A percentile compares a stretch with the other conserved stretches of the same genome.
Conservation (phyloP, 2,113 vertebrate genomes). For the Lichenostomus cassidix region DNA sequence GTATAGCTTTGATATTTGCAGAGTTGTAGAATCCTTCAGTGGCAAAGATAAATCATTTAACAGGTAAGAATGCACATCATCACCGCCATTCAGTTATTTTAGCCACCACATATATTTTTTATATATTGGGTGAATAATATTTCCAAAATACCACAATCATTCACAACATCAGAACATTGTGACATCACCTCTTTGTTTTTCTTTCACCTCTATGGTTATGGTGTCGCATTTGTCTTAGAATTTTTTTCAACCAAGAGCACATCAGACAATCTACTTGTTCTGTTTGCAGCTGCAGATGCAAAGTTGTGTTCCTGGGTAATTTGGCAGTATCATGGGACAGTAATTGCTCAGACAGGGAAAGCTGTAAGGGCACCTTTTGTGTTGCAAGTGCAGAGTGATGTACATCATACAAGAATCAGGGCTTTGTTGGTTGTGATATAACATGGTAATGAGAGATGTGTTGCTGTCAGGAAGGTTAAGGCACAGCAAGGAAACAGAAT, state of each 20-base stretch:
- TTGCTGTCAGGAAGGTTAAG: neutral
- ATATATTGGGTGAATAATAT: neutral
- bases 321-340: neutral
- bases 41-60: neutral
- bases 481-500: neutral
- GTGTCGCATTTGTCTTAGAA: neutral
- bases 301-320: neutral
- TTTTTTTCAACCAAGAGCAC: neutral
- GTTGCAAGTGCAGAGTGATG: neutral
- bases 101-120: neutral
- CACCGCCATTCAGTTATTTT: neutral
- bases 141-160: neutral
- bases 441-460: neutral
- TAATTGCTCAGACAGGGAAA: neutral
- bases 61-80: neutral
- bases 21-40: neutral
- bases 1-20: neutral
- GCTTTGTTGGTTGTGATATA: neutral
- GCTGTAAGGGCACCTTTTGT: neutral
- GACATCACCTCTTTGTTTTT: neutral
- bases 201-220: neutral
- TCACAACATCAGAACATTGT: neutral
- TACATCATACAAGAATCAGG: neutral
- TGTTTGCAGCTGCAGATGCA: neutral
- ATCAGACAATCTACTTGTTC: neutral